phyloP scores from a whole-genome alignment of 2,888 invertebrate genomes.

The Mythimna lalbum region DNA sequence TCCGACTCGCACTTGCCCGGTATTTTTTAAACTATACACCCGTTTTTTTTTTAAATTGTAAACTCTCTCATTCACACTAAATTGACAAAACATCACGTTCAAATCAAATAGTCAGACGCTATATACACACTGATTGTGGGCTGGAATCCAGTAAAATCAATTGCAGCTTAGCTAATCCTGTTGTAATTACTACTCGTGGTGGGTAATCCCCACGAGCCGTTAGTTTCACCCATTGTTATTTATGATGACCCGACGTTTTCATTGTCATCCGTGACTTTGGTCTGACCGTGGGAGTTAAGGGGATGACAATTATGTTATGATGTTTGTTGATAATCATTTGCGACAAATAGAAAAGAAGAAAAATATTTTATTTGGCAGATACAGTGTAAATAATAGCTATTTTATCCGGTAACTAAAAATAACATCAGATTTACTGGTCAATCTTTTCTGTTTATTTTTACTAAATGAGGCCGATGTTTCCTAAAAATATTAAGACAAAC shows the following conservation, averaged over 20 bases:
- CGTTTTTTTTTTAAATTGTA: too few species aligned
- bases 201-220: conserved; percentile 66
- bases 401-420: too few species aligned
- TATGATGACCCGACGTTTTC: conserved; percentile 51
- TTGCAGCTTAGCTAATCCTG: conserved; percentile 70
- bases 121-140: conserved; percentile 32
- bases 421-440: too few species aligned
- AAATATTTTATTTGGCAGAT: too few species aligned
- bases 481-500: too few species aligned
- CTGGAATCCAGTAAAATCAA: conserved; percentile 64
- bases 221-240: conserved; percentile 61
- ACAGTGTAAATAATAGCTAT: too few species aligned
- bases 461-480: too few species aligned
- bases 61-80: not conserved
- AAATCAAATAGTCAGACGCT: conserved; percentile 43
- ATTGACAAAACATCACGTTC: conserved; percentile 1
- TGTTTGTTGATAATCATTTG: not conserved
- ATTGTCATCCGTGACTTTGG: conserved; percentile 29
- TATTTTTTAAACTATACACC: too few species aligned
- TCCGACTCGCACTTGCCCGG: too few species aligned
- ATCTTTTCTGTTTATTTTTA: too few species aligned
- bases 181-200: conserved; percentile 71
- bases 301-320: not conserved
- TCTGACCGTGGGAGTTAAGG: conserved; percentile 7
- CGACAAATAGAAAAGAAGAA: too few species aligned